Base-by-base conservation (phyloP, 2,888 invertebrate genomes). In the Chrysolina haemoptera region DNA sequence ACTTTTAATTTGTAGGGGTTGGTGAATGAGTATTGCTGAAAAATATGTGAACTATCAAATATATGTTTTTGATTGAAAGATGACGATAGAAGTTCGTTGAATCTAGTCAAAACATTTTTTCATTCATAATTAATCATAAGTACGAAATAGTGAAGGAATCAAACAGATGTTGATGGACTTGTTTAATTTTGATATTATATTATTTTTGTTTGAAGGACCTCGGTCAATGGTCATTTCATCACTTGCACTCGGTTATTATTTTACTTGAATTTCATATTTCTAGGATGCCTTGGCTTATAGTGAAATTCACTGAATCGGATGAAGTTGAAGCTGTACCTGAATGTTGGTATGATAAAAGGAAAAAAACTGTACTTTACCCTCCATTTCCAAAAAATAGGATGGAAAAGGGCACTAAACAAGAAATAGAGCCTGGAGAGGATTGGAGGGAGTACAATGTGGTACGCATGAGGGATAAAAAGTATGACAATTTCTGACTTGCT, bases 301-400 rank as follows among this genome's bases (percentile, higher is more conserved):
- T 46, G 46, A 46, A 46, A 46, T 46, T 46, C 46, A 46, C 46
- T n/a, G 46, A 46, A 46, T 46, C 46, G n/a, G 46, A 46, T 46
- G 46, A 46, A 46, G n/a, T 46, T 46, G 46, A 46, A 12, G 46
- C 46, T 46, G 46, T 46, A 46, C 46, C n/a, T 46, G 46, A 46
- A 46, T 46, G 46, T 46, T 46, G 46, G 46, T 46, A 46, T n/a
- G n/a, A 46, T 12, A 12, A 46, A 46, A 46, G 14, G 12, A 46
- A 46, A n/a, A 46, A 46, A 46, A 46, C 46, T 12, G 12, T 12
- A 46, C n/a, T 46, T 46, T 46, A 46, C 46, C 46, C 46, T 46
- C 46, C 46, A 46, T 46, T 46, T 46, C 46, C 46, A n/a, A 46
- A n/a, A 46, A 46, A n/a, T 46, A 12, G 46, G n/a, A 46, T n/a